Base-by-base conservation (phyloP, 2,797 vertebrate genomes). In the Hemibagrus guttatus region DNA sequence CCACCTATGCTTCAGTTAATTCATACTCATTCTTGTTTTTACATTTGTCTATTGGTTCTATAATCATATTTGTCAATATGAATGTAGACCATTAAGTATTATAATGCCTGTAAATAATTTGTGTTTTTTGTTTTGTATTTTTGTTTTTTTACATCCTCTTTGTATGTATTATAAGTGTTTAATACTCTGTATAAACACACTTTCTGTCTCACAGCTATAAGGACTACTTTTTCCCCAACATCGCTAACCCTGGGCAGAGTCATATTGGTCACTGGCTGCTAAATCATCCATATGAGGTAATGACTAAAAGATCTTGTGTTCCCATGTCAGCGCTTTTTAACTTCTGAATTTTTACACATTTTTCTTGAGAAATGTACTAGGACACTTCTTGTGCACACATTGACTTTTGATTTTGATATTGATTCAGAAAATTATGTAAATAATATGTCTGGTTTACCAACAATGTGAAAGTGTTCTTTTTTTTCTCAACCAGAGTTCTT, bases 251-350 rank as follows among this genome's bases (percentile, higher is more conserved):
- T 12, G 52, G 46, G 13, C 9, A 72, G 56, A 94, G 94, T 71
- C 52, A 59, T 0, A 31, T 87, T 6, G 93, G 92, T 64, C 91
- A 26, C 63, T 95, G 94, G 94, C 90, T 95, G 69, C 92, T 93
- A 90, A 88, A 93, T 28, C 81, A 86, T 0, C 83, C 88, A 4
- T 85, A n/a, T 4, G 66, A 90, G 93, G 94, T 94, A 72, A 81
- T 1, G 39, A 14, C 12, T 75, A 49, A 12, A 75, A 23, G 8
- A 2, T 31, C 21, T 31, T 8, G 26, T 68, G 19, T 42, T 80
- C 12, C 28, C 7, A 63, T 84, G 28, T 28, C 21, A 42, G 52
- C 13, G 49, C 3, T 46, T 46, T 14, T 49, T 46, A 39, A 39
- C 66, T 39, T 69, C 7, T 39, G 66, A 21, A 17, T 72, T 13